Percentiles rank a stretch among this genome's conserved stretches.
Evolutionary conservation across 2,113 vertebrate species (phyloP).

Genomic region (Pionites leucogaster): DNA sequence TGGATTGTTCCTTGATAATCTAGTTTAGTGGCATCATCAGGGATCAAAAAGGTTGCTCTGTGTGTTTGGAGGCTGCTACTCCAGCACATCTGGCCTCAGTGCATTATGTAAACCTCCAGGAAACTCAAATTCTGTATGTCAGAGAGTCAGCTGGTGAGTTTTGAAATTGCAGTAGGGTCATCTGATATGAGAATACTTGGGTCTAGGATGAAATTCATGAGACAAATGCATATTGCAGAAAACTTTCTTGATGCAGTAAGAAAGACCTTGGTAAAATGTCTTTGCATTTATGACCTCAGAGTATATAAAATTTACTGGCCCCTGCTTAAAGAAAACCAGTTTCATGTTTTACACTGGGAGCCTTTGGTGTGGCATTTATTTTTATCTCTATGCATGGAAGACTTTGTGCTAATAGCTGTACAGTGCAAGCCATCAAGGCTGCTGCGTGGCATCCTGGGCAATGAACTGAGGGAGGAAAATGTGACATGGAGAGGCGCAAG

Average conservation of each 20-base stretch:
- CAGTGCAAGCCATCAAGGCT: background rate
- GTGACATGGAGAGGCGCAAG: background rate
- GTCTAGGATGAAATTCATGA: background rate
- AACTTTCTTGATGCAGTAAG: background rate
- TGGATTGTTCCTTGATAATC: background rate
- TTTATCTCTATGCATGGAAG: background rate
- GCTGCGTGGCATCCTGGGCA: background rate
- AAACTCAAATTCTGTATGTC: background rate
- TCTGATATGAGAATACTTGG: background rate
- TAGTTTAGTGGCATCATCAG: background rate
- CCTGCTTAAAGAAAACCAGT: background rate
- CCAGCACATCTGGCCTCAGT: background rate
- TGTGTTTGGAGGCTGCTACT: background rate
- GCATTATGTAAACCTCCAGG: fast-evolving
- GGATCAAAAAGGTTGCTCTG: background rate
- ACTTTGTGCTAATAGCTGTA: background rate
- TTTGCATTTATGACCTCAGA: background rate
- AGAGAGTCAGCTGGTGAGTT: background rate
- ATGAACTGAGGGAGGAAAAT: background rate
- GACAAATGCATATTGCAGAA: background rate
- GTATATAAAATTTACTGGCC: background rate
- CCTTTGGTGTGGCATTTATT: background rate
- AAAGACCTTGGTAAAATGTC: background rate
- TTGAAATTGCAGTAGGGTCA: background rate
- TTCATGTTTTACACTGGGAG: background rate